Base-by-base conservation (phyloP, 1,140 invertebrate genomes). In the Trichomalopsis sarcophagae region DNA sequence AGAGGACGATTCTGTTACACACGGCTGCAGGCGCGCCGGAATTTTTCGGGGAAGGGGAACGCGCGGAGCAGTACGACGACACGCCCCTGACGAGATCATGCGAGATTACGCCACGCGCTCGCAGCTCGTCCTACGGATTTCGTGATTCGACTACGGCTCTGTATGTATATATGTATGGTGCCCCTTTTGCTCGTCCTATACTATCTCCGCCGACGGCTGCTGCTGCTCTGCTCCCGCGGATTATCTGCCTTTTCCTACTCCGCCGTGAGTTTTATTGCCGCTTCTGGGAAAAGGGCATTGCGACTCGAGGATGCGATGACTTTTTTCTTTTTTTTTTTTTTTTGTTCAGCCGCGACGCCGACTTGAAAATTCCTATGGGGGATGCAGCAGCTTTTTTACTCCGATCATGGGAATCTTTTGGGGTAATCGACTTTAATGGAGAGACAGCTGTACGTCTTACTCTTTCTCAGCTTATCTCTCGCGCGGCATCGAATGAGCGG, bases 1-100 rank as follows among this genome's bases (percentile, higher is more conserved):
- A 74, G 84, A 87, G 89, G 88, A 92, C 89, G 91, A 92, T 93
- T 92, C 91, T 92, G 91, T 92, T 92, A 92, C 27, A 27, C 27
- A 27, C 27, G 27, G 27, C 75, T 79, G 81, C 73, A 84, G 84
- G 85, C 78, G 81, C 87, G 82, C 73, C 73, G 87, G 89, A 89
- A 89, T 89, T 87, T 88, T 85, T 84, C 78, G 76, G 81, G 66
- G 84, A 82, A 80, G 71, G 76, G 85, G 82, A 83, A 87, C 36
- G 7, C 36, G 7, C 36, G 36, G 36, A 5, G 7, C 27, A 27
- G 27, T 27, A 82, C 88, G 87, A 89, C 90, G 91, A 92, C 91
- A 92, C 90, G 88, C 88, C 87, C 87, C 84, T 88, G 88, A 89
- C 87, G 88, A 90, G 91, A 92, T 92, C 87, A 79, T 40, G 71